Percentiles rank a stretch among this genome's conserved stretches.
phyloP scores from a whole-genome alignment of 2,113 vertebrate species.

The Apaloderma vittatum region DNA sequence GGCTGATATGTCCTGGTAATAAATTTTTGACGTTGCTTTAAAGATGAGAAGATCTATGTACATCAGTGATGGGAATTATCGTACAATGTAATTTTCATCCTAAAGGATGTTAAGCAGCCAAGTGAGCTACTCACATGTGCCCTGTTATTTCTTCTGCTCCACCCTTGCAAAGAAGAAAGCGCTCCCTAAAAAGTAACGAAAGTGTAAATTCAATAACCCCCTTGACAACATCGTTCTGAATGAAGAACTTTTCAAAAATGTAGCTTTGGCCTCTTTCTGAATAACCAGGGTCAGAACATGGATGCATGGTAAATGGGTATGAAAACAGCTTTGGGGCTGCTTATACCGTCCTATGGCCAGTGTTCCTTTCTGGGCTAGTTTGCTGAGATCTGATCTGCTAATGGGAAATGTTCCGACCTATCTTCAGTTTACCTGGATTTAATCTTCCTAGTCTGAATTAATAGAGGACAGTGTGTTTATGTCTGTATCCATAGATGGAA shows the following conservation, averaged over 20 bases:
- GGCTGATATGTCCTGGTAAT: not conserved
- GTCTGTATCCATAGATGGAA: conserved; percentile 1
- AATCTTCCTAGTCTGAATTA: not conserved
- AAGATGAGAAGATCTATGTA: not conserved
- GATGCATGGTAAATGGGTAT: not conserved
- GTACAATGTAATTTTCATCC: not conserved
- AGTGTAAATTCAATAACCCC: conserved; percentile 31
- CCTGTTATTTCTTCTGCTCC: conserved; percentile 58
- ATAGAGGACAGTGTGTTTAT: not conserved
- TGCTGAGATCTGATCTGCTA: not conserved
- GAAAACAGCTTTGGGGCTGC: not conserved
- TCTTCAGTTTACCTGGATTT: conserved; percentile 3
- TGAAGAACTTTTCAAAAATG: not conserved
- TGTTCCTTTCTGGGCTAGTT: not conserved
- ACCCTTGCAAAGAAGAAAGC: conserved; percentile 11
- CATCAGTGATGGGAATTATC: not conserved
- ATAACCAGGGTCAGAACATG: not conserved
- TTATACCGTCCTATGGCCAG: not conserved
- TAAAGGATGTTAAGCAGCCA: conserved; percentile 39
- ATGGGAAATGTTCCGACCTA: not conserved
- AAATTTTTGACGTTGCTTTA: not conserved
- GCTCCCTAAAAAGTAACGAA: conserved; percentile 46
- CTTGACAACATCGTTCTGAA: not conserved
- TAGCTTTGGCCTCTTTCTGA: conserved; percentile 4
- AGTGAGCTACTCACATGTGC: conserved; percentile 18